Evolutionary conservation across 2,113 vertebrate species (phyloP).

Genomic region (Galbula dea): DNA sequence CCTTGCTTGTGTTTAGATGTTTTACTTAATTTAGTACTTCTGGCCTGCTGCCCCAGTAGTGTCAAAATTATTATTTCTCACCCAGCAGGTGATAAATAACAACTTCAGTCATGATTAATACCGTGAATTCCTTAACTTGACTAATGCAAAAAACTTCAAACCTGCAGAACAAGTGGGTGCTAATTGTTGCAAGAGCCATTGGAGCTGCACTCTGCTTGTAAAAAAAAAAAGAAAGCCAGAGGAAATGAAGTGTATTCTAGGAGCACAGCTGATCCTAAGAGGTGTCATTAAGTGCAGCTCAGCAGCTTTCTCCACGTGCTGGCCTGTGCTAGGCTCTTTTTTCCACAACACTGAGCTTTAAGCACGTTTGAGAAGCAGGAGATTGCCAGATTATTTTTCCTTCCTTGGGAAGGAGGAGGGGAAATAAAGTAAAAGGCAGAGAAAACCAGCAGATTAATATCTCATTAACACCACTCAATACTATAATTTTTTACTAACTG

Average conservation of each 20-base stretch:
- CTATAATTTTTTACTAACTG: background rate
- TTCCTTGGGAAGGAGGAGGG: background rate
- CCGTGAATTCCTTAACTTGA: slow-evolving; percentile 77
- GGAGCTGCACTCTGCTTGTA: slow-evolving; percentile 73
- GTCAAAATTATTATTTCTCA: slow-evolving; percentile 91
- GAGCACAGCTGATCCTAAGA: slow-evolving; percentile 75
- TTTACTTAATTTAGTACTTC: slow-evolving; percentile 92
- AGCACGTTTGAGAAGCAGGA: slow-evolving; percentile 63
- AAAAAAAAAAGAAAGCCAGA: slow-evolving; percentile 74
- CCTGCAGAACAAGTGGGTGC: slow-evolving; percentile 81
- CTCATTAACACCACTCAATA: background rate
- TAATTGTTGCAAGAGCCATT: slow-evolving; percentile 83
- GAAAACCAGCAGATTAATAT: background rate
- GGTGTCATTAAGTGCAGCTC: slow-evolving; percentile 79
- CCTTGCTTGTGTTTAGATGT: slow-evolving; percentile 84
- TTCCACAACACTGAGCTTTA: slow-evolving; percentile 49
- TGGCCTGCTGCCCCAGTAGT: slow-evolving; percentile 85
- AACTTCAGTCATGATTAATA: slow-evolving; percentile 86
- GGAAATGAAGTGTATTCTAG: slow-evolving; percentile 76
- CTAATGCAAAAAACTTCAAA: slow-evolving; percentile 75
- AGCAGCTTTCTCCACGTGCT: slow-evolving; percentile 51
- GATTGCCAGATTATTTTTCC: slow-evolving; percentile 37
- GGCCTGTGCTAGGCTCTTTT: slow-evolving; percentile 18
- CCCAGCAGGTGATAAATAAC: slow-evolving; percentile 88
- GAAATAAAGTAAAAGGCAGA: slow-evolving; percentile 13